phyloP scores from a whole-genome alignment of 2,888 invertebrate genomes.

The Lasioglossum oenotherae region DNA sequence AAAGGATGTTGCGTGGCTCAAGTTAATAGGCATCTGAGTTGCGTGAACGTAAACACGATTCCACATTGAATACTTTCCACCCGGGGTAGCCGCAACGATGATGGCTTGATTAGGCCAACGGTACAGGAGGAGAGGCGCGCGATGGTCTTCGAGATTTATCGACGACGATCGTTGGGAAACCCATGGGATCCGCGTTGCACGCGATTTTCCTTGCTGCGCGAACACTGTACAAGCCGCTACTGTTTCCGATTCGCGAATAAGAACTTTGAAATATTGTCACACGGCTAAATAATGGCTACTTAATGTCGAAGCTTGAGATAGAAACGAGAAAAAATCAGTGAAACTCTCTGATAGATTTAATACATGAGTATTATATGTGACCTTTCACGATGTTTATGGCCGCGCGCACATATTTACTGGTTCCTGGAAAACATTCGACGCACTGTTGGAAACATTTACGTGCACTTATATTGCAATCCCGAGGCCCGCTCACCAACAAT shows the following conservation, averaged over 20 bases:
- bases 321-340: neutral
- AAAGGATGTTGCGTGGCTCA: conserved; percentile 28
- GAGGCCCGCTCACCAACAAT: conserved; percentile 35
- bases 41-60: conserved; percentile 34
- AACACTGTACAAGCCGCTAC: neutral
- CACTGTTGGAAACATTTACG: conserved; percentile 42
- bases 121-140: neutral
- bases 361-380: neutral
- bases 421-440: conserved; percentile 20
- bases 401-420: conserved; percentile 3
- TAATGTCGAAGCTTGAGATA: neutral
- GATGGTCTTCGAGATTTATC: conserved; percentile 12
- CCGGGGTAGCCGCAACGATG: conserved; percentile 26
- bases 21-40: conserved; percentile 41
- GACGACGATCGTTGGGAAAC: conserved; percentile 2
- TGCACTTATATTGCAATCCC: conserved; percentile 28
- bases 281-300: neutral
- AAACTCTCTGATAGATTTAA: neutral
- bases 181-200: neutral
- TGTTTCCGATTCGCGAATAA: neutral
- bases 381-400: conserved; percentile 3
- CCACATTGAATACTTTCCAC: neutral
- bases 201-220: neutral
- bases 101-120: conserved; percentile 33
- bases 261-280: neutral